Base-by-base conservation (phyloP, 2,113 vertebrate species). In the Poeciliopsis retropinna region DNA sequence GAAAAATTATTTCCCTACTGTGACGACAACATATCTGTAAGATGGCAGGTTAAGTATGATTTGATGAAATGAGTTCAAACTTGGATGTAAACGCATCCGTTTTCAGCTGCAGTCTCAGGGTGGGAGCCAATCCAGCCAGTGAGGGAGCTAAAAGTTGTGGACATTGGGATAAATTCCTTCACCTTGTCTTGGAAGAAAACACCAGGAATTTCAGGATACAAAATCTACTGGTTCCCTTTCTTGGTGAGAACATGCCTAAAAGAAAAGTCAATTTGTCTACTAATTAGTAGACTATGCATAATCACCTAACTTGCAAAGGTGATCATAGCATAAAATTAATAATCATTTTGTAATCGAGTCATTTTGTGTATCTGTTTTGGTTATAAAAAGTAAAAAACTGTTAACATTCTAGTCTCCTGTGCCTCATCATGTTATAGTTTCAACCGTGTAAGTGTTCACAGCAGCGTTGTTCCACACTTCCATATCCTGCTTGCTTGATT, bases 191-290 rank as follows among this genome's bases (percentile, higher is more conserved):
- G 96, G 96, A 96, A 62, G 81, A 94, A 84, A 80, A 91, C 92
- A n/a, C 79, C 93, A 13, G 83, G 93, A 8, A 89, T 94, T 11
- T 94, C 94, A 60, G 92, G 94, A 8, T 97, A 97, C 80, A 95
- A 89, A 89, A 93, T 97, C 79, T 94, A 94, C 82, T 97, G 96
- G 96, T 80, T 25, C 95, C 92, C 6, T 90, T 96, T 70, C 74
- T 67, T 3, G 95, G 96, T 97, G 70, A 84, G 87, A 4, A 0
- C n/a, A 5, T 22, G 39, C n/a, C 63, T 31, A 37, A 37, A 10
- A 67, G 22, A 47, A 74, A 41, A 28, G 3, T 10, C 25, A 57
- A n/a, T n/a, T 25, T 57, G 25, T 25, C 22, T 57, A n/a, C 25
- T 9, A 57, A 57, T 57, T n/a, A 57, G 2, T 57, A 47, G 44